Percentiles rank a stretch among this genome's conserved stretches.
These are phyloP conservation scores for Tenodera sinensis DNA, from an alignment of 2,888 invertebrate species.

Conservation along the genomic window DNA sequence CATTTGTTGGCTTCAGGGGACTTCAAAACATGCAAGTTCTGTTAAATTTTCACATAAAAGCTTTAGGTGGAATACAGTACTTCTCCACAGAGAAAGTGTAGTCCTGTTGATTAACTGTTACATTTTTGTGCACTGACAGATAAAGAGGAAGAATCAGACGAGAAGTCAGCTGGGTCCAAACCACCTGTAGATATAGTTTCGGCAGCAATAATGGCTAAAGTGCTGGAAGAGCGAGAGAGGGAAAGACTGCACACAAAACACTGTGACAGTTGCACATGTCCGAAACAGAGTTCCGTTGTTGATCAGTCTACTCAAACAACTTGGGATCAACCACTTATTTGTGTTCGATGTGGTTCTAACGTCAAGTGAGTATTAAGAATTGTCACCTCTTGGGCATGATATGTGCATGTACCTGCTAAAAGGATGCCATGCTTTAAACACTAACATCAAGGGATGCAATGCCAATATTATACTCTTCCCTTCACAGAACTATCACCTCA, in stretches of 20 bases:
- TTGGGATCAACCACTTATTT: neutral
- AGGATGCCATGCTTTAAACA: no score
- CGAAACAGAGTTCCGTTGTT: conserved; percentile 36
- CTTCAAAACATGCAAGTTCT: no score
- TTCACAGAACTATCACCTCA: no score
- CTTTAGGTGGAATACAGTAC: no score
- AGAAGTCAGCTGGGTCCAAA: conserved; percentile 55
- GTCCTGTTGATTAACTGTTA: neutral
- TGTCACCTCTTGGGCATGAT: no score
- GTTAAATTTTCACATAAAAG: no score
- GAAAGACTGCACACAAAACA: conserved; percentile 74
- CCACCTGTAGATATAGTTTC: conserved; percentile 72
- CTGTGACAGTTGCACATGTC: conserved; percentile 78
- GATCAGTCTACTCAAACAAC: conserved; percentile 19
- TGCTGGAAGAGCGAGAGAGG: conserved; percentile 80
- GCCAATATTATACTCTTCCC: no score
- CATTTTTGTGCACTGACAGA: conserved; percentile 21
- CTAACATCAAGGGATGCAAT: no score
- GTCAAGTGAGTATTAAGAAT: neutral
- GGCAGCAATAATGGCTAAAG: conserved; percentile 87
- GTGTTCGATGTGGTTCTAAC: neutral
- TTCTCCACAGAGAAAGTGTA: no score
- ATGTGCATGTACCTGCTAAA: no score
- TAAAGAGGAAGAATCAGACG: conserved; percentile 41
- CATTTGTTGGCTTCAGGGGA: no score